Base-by-base conservation (phyloP, 1,140 invertebrate species). In the Chrysopa pallens region DNA sequence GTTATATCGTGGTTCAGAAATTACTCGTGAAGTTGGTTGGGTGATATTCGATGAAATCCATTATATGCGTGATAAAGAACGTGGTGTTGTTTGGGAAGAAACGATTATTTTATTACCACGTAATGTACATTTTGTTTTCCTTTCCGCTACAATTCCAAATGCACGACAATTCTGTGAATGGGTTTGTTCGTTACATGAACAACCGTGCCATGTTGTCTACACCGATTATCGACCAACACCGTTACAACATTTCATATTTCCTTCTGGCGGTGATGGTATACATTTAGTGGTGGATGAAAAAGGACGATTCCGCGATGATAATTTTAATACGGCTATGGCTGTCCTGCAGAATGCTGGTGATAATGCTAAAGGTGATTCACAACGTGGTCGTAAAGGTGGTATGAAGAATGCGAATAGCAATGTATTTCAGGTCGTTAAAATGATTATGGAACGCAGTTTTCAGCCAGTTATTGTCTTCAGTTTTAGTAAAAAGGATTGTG, bases 21-120 rank as follows among this genome's bases (percentile, higher is more conserved):
- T 93, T 8, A 98, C 96, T 81, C 70, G 93, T 50, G 96, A 99
- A 75, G 92, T 99, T 5, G 95, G 92, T 38, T 99, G 95, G 96
- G 95, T 99, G 8, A 73, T 99, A 40, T 99, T 99, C 69, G 96
- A 99, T 64, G 96, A 99, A 70, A 99, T 99, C 57, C 96, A 99
- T 68, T 99, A 99, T 59, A 99, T 99, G 95, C 70, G 96, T 59
- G 93, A 99, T 55, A 97, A 96, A 68, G 93, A 98, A 62, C 71
- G 96, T 63, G 96, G 96, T 38, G 94, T 98, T 14, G 95, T 96
- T 4, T 99, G 96, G 96, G 94, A 97, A 72, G 96, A 99, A 70
- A 97, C 95, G 0, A 74, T 99, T 12, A 99, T 99, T 57, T 66
- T 99, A 12, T 62, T 99, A 17, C 94, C 94, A 1, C 90, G 98